Percentiles rank a stretch among this genome's conserved stretches.
Evolutionary conservation across 2,113 vertebrate genomes (phyloP).

Genomic region (Beaufortia kweichowensis): DNA sequence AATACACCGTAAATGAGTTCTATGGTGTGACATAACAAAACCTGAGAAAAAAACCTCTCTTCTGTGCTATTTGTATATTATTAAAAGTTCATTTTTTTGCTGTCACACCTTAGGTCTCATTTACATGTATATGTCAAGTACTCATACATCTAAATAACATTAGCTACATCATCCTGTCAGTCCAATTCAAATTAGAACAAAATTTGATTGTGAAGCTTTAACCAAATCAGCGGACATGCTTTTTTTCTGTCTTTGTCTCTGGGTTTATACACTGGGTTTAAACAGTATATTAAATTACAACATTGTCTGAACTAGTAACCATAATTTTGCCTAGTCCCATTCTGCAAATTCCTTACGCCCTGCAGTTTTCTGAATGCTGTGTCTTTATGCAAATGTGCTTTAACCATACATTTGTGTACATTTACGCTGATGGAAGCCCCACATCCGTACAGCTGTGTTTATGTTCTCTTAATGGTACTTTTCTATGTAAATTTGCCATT

Average conservation of each 20-base stretch:
- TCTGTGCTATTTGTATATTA: too few species aligned
- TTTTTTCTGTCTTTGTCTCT: conserved; percentile 7
- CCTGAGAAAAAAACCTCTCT: too few species aligned
- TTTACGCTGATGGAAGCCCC: neutral
- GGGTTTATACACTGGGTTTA: neutral
- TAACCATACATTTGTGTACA: neutral
- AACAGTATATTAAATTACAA: too few species aligned
- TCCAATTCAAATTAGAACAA: neutral
- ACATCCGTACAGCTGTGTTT: neutral
- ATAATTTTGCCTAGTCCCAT: neutral
- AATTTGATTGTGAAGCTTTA: neutral
- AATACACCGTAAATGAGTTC: too few species aligned
- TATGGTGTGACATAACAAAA: too few species aligned
- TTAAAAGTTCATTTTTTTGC: too few species aligned
- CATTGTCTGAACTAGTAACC: too few species aligned
- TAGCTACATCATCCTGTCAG: neutral
- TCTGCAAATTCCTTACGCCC: neutral
- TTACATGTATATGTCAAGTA: too few species aligned
- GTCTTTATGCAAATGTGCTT: neutral
- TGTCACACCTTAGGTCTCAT: too few species aligned
- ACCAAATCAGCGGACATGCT: neutral
- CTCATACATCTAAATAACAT: neutral
- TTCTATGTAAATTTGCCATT: too few species aligned
- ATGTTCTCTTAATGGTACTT: neutral
- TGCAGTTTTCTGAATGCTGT: too few species aligned